phyloP scores from a whole-genome alignment of 2,888 invertebrate genomes.

The Rotaria macrura region DNA sequence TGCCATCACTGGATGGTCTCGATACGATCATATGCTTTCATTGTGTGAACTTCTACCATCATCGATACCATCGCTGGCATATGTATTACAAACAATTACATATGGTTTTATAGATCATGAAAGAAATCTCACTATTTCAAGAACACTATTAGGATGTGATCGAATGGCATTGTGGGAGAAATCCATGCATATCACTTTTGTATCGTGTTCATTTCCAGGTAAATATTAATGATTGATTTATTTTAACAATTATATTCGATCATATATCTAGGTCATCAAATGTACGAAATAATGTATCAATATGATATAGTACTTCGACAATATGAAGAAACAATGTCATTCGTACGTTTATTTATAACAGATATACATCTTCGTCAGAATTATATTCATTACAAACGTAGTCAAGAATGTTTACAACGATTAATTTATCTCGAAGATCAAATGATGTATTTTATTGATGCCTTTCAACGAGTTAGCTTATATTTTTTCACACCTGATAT shows the following conservation, averaged over 20 bases:
- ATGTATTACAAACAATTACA: slow-evolving; percentile 30
- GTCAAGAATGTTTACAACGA: slow-evolving; percentile 22
- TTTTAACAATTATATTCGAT: neutral
- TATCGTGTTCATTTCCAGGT: slow-evolving; percentile 26
- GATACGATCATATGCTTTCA: slow-evolving; percentile 51
- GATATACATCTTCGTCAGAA: slow-evolving; percentile 26
- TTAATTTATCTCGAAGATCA: slow-evolving; percentile 11
- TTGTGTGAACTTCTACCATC: slow-evolving; percentile 53
- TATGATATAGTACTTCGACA: neutral
- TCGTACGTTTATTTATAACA: slow-evolving; percentile 21
- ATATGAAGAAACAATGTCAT: slow-evolving; percentile 23
- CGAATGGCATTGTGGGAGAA: slow-evolving; percentile 25
- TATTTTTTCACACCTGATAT: slow-evolving; percentile 20
- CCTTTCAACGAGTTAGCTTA: slow-evolving; percentile 11
- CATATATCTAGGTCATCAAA: slow-evolving; percentile 26
- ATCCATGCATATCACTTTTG: neutral
- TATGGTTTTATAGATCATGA: neutral
- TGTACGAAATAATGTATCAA: slow-evolving; percentile 29
- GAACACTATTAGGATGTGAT: slow-evolving; percentile 4
- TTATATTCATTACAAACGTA: slow-evolving; percentile 30
- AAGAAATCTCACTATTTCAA: slow-evolving; percentile 16
- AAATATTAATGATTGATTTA: too few species aligned
- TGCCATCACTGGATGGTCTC: slow-evolving; percentile 36
- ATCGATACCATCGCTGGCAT: slow-evolving; percentile 49
- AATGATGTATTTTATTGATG: slow-evolving; percentile 28